A percentile compares a stretch with the other conserved stretches of the same genome.
Conservation (phyloP, 2,797 vertebrate species). For the Rousettus madagascariensis region DNA sequence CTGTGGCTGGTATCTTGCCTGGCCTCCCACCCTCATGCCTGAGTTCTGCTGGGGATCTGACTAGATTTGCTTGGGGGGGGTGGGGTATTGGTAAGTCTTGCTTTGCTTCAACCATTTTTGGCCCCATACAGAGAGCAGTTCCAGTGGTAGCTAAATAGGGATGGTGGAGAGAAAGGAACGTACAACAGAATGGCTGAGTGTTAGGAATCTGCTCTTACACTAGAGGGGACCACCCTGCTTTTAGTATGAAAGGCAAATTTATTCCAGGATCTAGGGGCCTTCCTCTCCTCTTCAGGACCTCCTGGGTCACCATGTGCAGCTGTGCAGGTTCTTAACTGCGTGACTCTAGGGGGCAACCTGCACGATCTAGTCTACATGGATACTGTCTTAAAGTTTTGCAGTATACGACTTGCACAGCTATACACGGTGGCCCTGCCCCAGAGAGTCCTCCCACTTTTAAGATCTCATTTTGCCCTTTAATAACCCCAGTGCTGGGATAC, state of each 20-base stretch:
- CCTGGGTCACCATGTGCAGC: neutral
- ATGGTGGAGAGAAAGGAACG: neutral
- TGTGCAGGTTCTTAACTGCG: neutral
- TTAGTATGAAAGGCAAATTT: neutral
- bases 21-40: neutral
- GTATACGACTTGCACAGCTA: neutral
- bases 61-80: neutral
- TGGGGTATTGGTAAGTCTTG: neutral
- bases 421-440: neutral
- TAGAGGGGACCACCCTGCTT: neutral
- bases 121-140: neutral
- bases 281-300: neutral
- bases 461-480: conserved; percentile 79
- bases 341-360: neutral
- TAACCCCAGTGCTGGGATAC: conserved; percentile 76
- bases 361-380: neutral
- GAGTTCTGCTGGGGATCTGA: neutral
- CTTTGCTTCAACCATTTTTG: neutral
- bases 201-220: neutral
- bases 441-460: neutral
- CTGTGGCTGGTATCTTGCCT: neutral
- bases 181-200: neutral
- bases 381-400: neutral
- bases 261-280: neutral
- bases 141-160: neutral